Evolutionary conservation across 2,888 invertebrate genomes (phyloP).

Genomic region (Ennomos quercinarius): DNA sequence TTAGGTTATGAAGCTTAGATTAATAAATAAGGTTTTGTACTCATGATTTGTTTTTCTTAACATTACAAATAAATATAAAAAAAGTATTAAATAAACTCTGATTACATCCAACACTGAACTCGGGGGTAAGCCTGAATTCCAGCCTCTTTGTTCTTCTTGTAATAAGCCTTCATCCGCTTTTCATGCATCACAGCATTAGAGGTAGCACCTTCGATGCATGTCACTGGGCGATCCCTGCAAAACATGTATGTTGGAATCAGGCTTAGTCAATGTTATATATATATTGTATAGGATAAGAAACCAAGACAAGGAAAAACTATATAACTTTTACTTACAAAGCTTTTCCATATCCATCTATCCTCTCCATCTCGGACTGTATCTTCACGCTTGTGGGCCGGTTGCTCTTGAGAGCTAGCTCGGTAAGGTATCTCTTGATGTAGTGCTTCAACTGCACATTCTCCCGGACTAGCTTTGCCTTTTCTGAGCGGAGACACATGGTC

Average conservation of each 20-base stretch:
- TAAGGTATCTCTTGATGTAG: slow-evolving; percentile 86
- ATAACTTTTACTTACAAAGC: slow-evolving; percentile 46
- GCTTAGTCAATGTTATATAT: no score
- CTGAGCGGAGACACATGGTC: slow-evolving; percentile 69
- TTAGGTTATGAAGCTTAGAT: background rate
- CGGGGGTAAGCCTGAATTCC: slow-evolving; percentile 66
- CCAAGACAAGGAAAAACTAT: no score
- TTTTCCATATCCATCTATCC: slow-evolving; percentile 53
- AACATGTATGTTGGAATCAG: no score
- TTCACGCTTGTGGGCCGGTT: slow-evolving; percentile 68
- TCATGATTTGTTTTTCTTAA: background rate
- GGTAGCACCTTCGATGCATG: slow-evolving; percentile 85
- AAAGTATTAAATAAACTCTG: background rate
- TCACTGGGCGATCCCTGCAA: slow-evolving; percentile 77
- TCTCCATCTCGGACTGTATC: slow-evolving; percentile 54
- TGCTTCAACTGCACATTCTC: slow-evolving; percentile 88
- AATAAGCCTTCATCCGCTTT: slow-evolving; percentile 65
- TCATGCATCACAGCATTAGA: slow-evolving; percentile 85
- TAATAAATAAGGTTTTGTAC: slow-evolving; percentile 1
- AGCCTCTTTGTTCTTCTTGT: slow-evolving; percentile 60
- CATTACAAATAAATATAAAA: no score
- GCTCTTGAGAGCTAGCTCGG: slow-evolving; percentile 82
- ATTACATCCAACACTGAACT: slow-evolving; percentile 67
- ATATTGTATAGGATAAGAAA: no score
- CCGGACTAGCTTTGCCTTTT: slow-evolving; percentile 74